Evolutionary conservation across 2,888 invertebrate genomes (phyloP), one percentile per base, ranked within the genome.

Genomic region (Cantharis rufa): DNA sequence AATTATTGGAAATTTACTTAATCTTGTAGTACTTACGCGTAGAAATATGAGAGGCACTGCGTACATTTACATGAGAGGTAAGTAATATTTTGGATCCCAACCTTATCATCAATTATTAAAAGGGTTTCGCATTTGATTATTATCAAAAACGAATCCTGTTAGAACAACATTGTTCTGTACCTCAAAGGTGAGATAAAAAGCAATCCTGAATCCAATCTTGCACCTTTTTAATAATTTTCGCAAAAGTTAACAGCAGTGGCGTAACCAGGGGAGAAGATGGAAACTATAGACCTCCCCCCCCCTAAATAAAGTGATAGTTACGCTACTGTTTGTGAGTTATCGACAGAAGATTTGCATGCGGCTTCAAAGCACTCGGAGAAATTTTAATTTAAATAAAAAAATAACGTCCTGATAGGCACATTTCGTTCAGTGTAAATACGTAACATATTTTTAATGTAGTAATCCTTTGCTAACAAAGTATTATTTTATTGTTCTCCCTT

Each of bases 41-140:
- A 91, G 93, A 79, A 93, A 94, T 82, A 93, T 95, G 92, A 91
- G 94, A 82, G 94, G 94, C 63, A 93, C 94, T 0, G 95, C 95
- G 62, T 95, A 95, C 87, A 92, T 94, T 86, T 95, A 94, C 88
- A 93, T 93, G 93, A 88, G 93, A 88, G 93, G 93, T 93, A 85
- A 90, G 91, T 48, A 88, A 77, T 70, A 74, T 70, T 15, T 70
- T 48, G 61, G n/a, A 70, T 48, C 48, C 48, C n/a, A 13, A 70
- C 48, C 16, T 28, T 70, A 48, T 32, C 48, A 62, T 62, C 15
- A 16, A 72, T 71, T 71, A 18, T 66, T 66, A n/a, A 48, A 48
- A n/a, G 48, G 48, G 48, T 48, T 48, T 48, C 48, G 48, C 7
- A 48, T 48, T 48, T 48, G 48, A 48, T 48, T 48, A 48, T 48